Evolutionary conservation across 2,113 vertebrate species (phyloP), one percentile per base, ranked within the genome.

Genomic region (Phainopepla nitens): DNA sequence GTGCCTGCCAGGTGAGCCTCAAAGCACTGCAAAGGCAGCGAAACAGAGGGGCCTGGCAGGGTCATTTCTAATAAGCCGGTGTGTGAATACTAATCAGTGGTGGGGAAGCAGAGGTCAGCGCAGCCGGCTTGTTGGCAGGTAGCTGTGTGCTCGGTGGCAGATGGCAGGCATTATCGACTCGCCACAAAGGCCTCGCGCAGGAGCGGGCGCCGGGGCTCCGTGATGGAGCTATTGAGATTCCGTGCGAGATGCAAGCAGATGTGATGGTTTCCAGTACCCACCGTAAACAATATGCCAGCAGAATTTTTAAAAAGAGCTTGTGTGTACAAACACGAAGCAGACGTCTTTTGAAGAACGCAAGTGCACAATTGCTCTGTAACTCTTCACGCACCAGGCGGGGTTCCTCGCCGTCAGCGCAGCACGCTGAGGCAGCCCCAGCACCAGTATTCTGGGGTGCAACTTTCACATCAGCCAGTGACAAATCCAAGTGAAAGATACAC

Each of bases 151-250:
- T 98, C 97, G 60, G 97, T 98, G 98, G 98, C 98, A 98, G 98
- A 98, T 98, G 98, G 98, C 98, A 98, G 97, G 97, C 98, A 98
- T 98, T 98, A 98, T 98, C 97, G 96, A 97, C 97, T 97, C 93
- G 97, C 97, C 97, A 98, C 98, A 98, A 98, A 98, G 98, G 98
- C 98, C 98, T 97, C 93, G 95, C 86, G 94, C 96, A 93, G 97
- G 96, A 97, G 97, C 97, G 66, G 97, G 97, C 97, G 94, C 94
- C 5, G 95, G 82, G 61, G 96, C 97, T 93, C 96, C 96, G 90
- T 98, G 98, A 98, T 98, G 44, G 97, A 98, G 98, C 96, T 93
- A 98, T 98, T 98, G 98, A 98, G 98, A 98, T 98, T 98, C 98
- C 45, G 97, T 72, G 97, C 98, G 96, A 98, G 98, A 96, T 91